Percentiles rank a stretch among this genome's conserved stretches.
phyloP scores from a whole-genome alignment of 2,113 vertebrate genomes.

The Synchiropus splendidus region DNA sequence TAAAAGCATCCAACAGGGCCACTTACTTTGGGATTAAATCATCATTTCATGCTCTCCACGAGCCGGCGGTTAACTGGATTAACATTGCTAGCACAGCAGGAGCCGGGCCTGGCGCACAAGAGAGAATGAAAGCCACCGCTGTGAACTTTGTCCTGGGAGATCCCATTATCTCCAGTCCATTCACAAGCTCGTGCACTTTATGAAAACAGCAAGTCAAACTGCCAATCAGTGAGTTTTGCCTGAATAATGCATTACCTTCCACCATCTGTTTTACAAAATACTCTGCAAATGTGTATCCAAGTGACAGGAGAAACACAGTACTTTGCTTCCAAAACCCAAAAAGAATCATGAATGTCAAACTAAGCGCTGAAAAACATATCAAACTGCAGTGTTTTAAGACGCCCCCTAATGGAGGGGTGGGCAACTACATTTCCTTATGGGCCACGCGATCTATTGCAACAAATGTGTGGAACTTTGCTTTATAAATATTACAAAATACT shows the following conservation, averaged over 20 bases:
- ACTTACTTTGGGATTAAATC: constrained; percentile 55
- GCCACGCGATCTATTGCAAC: too few relatives aligned
- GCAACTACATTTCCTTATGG: too few relatives aligned
- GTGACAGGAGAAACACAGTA: too few relatives aligned
- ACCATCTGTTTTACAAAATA: constrained; percentile 39
- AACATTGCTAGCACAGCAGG: constrained; percentile 31
- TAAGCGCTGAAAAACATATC: too few relatives aligned
- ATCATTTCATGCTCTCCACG: constrained; percentile 35
- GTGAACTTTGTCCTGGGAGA: constrained; percentile 15
- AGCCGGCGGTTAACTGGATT: constrained; percentile 50
- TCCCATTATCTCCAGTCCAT: constrained; percentile 20
- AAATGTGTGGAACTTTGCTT: too few relatives aligned
- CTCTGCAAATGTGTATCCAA: constrained; percentile 8
- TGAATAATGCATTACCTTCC: too few relatives aligned
- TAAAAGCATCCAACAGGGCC: constrained; percentile 34
- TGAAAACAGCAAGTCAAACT: constrained; percentile 1
- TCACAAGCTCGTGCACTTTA: constrained; percentile 6
- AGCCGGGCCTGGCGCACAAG: constrained; percentile 16
- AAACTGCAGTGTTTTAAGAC: too few relatives aligned
- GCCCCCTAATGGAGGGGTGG: too few relatives aligned
- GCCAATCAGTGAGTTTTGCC: too few relatives aligned
- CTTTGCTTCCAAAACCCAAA: too few relatives aligned
- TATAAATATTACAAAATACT: too few relatives aligned
- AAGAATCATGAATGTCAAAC: too few relatives aligned
- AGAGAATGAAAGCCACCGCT: constrained; percentile 4